phyloP scores from a whole-genome alignment of 2,113 vertebrate genomes.

The Rhinogobius similis region DNA sequence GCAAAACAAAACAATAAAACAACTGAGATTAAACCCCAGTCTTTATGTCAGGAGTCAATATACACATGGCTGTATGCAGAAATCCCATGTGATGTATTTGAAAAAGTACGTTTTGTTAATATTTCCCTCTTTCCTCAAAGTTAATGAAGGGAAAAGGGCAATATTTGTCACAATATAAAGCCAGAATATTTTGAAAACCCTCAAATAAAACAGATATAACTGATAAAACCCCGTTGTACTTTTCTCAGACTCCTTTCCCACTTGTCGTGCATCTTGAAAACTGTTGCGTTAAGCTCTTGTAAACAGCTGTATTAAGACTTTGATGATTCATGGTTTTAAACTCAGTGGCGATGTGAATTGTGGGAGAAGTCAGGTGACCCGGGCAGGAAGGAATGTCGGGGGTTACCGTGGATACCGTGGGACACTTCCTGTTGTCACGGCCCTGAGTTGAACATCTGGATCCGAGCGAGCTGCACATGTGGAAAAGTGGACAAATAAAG shows the following conservation, averaged over 20 bases:
- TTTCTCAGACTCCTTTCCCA: neutral
- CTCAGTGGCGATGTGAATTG: constrained; percentile 55
- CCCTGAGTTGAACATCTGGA: constrained; percentile 75
- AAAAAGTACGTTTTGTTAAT: too few relatives aligned
- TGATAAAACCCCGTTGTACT: neutral
- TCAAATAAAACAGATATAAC: too few relatives aligned
- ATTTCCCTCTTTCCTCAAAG: too few relatives aligned
- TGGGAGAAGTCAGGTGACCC: constrained; percentile 76
- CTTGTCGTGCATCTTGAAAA: neutral
- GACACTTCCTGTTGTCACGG: constrained; percentile 79
- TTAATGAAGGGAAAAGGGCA: too few relatives aligned
- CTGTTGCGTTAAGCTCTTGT: neutral
- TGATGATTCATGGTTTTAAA: constrained; percentile 27
- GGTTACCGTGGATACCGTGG: constrained; percentile 81
- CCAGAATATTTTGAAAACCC: too few relatives aligned
- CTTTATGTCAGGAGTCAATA: too few relatives aligned
- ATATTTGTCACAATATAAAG: too few relatives aligned
- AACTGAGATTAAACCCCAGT: too few relatives aligned
- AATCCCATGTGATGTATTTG: too few relatives aligned
- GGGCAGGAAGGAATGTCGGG: constrained; percentile 76
- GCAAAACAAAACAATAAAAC: too few relatives aligned
- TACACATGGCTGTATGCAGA: too few relatives aligned
- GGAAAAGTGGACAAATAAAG: constrained; percentile 33
- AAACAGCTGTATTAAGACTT: constrained; percentile 5
- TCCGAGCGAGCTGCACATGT: constrained; percentile 64